phyloP scores from a whole-genome alignment of 2,797 vertebrate species.

The Champsocephalus esox region DNA sequence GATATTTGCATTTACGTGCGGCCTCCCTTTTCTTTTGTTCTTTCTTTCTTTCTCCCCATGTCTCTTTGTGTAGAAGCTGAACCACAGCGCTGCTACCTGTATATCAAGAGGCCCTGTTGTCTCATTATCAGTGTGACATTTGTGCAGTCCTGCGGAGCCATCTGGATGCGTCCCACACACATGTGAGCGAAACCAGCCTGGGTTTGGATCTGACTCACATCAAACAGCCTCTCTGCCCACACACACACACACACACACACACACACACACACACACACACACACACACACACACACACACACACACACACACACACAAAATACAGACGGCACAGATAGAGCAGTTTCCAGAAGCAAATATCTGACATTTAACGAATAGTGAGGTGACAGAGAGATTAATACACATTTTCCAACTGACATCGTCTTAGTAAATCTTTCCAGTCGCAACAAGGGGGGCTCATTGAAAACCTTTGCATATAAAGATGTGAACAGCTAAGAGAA shows the following conservation, averaged over 20 bases:
- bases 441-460: constrained; percentile 42
- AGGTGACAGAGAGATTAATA: constrained; percentile 64
- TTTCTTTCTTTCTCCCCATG: neutral
- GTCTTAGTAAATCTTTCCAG: constrained; percentile 52
- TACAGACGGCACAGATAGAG: constrained; percentile 76
- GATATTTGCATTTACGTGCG: neutral
- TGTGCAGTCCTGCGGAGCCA: constrained; percentile 85
- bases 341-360: constrained; percentile 83
- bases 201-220: constrained; percentile 86
- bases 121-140: constrained; percentile 88
- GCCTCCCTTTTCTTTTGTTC: neutral
- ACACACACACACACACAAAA: constrained; percentile 51
- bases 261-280: no score
- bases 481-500: constrained; percentile 16
- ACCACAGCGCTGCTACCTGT: constrained; percentile 72
- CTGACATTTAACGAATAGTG: constrained; percentile 84
- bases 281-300: no score
- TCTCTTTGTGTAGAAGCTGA: constrained; percentile 20
- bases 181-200: constrained; percentile 84
- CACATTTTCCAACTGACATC: constrained; percentile 49
- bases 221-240: constrained; percentile 85
- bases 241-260: constrained; percentile 62
- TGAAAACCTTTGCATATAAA: constrained; percentile 35
- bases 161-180: constrained; percentile 89
- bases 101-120: constrained; percentile 71